Evolutionary conservation across 2,113 vertebrate species (phyloP), one percentile per base, ranked within the genome.

Genomic region (Gasterosteus aculeatus): DNA sequence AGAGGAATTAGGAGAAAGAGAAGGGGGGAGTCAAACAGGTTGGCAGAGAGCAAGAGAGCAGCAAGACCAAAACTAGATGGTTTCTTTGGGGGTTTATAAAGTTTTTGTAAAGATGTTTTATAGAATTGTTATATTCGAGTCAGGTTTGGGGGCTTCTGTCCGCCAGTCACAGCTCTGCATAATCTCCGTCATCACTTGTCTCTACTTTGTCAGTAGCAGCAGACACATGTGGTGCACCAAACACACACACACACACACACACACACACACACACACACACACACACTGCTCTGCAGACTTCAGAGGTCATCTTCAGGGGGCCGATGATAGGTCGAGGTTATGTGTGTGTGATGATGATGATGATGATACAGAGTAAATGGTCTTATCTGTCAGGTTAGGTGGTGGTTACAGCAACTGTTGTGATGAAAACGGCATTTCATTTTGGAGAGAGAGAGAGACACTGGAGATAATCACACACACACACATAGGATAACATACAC

Each of bases 131-230:
- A 26, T 26, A 26, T 26, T 26, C 22, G 22, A 26, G 22, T 26
- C 22, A 26, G 22, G 22, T 72, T 19, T 63, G 81, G 91, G 51
- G 53, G 47, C 31, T 66, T 79, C 78, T 72, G 76, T 85, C 80
- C 74, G 51, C 42, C 71, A 72, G 75, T 46, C 83, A 85, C 89
- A 91, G 80, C 82, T 85, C 88, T 94, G 89, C 86, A 74, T 87
- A 74, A 44, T 85, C 66, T 92, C 91, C 67, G 42, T 92, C 89
- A 85, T 83, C 91, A 81, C 85, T 87, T 88, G 88, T 87, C 88
- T 85, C 81, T 64, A 80, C 83, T 92, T 89, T 91, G 89, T 92
- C 91, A 91, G 83, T 92, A 75, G 86, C 88, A 85, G 85, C 42
- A 74, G 87, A 90, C 88, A 92, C 81, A 88, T 90, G 90, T 78